Conservation (phyloP, 2,113 vertebrate species). For the Pygoscelis adeliae region DNA sequence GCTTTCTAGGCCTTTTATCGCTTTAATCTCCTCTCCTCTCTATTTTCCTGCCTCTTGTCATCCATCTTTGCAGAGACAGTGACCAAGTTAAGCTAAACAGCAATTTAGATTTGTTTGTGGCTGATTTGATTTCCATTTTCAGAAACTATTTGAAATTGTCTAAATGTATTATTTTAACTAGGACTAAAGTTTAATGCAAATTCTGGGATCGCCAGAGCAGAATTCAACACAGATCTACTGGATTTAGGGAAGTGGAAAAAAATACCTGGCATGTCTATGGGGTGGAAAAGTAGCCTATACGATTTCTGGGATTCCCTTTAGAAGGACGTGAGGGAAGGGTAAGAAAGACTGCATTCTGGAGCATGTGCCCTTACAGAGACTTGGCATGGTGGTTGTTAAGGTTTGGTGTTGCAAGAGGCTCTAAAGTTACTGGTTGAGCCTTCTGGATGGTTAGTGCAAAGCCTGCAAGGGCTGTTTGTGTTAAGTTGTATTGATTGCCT, state of each 20-base stretch:
- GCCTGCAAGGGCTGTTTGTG: conserved; percentile 42
- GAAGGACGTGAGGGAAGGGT: neutral
- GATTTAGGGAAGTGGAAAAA: neutral
- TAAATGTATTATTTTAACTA: neutral
- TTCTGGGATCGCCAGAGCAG: neutral
- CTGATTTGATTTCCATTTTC: neutral
- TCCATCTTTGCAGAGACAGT: conserved; percentile 2
- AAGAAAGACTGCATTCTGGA: neutral
- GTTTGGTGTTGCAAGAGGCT: neutral
- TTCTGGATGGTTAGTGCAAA: neutral
- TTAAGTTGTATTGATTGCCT: conserved; percentile 70
- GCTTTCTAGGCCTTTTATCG: conserved; percentile 5
- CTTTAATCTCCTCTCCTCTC: conserved; percentile 16
- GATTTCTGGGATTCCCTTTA: neutral
- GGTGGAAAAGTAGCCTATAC: neutral
- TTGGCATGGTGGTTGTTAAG: neutral
- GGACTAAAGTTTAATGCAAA: neutral
- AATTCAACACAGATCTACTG: neutral
- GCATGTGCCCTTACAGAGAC: neutral
- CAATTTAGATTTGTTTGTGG: neutral
- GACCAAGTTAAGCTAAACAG: conserved; percentile 10
- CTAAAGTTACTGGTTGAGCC: neutral
- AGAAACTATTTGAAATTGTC: neutral
- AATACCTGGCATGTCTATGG: neutral
- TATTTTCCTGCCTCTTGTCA: neutral